These are phyloP conservation scores for Esox masquinongy DNA, from an alignment of 2,797 vertebrate genomes.

Conservation along the genomic window DNA sequence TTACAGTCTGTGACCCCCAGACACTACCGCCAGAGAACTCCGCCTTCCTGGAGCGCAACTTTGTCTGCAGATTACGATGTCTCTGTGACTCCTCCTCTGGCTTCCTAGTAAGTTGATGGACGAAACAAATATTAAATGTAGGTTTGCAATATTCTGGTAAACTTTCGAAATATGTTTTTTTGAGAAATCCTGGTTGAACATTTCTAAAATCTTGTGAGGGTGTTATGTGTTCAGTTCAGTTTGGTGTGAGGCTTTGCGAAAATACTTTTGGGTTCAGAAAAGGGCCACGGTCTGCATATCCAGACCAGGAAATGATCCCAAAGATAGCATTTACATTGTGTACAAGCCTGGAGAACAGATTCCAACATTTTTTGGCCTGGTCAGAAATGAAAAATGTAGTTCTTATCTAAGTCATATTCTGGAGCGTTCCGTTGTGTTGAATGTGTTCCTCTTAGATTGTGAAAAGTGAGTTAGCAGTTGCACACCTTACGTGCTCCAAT, in stretches of 20 bases:
- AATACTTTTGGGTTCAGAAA: conserved; percentile 20
- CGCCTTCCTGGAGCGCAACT: conserved; percentile 81
- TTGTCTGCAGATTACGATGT: conserved; percentile 81
- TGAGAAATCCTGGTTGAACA: no score
- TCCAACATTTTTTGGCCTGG: neutral
- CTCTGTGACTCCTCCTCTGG: conserved; percentile 84
- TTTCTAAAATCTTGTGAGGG: neutral
- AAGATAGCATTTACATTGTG: neutral
- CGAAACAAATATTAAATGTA: neutral
- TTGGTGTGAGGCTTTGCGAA: neutral
- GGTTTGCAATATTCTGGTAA: neutral
- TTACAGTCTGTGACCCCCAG: conserved; percentile 67
- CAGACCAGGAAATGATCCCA: conserved; percentile 21
- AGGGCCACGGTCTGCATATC: conserved; percentile 20
- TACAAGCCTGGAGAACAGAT: neutral
- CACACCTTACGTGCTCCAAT: neutral
- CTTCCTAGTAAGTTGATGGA: conserved; percentile 76
- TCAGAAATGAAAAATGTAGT: neutral
- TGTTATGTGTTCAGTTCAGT: conserved; percentile 4
- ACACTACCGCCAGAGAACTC: conserved; percentile 82
- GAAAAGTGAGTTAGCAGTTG: neutral
- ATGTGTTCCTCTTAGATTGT: neutral
- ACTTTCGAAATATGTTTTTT: neutral
- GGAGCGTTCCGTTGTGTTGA: neutral
- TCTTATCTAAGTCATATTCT: neutral